A percentile compares a stretch with the other conserved stretches of the same genome.
Evolutionary conservation across 2,113 vertebrate species (phyloP).

Genomic region (Calcarius ornatus): DNA sequence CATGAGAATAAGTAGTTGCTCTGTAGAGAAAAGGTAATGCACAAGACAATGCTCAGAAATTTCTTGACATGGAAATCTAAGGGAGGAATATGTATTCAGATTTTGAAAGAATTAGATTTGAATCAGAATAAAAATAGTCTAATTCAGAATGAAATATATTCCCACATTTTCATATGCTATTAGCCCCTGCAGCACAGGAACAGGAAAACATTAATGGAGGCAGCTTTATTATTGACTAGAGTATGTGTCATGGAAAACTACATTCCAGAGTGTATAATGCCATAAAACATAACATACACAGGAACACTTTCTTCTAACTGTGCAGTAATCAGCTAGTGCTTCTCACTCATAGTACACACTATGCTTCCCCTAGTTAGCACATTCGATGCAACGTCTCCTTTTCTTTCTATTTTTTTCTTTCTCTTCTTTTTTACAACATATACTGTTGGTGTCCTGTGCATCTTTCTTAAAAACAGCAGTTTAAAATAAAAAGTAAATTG

Average conservation of each 20-base stretch:
- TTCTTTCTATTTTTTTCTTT: too few species aligned
- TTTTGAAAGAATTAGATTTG: neutral
- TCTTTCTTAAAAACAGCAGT: neutral
- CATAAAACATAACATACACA: neutral
- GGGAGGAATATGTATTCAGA: neutral
- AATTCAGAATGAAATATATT: neutral
- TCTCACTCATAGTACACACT: neutral
- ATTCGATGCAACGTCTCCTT: fast-evolving
- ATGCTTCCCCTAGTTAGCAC: neutral
- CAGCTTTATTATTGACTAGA: neutral
- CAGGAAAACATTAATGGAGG: neutral
- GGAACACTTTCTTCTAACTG: neutral
- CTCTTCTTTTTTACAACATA: fast-evolving
- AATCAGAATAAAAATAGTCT: neutral
- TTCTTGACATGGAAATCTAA: neutral
- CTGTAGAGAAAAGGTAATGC: neutral
- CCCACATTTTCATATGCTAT: neutral
- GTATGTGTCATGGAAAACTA: neutral
- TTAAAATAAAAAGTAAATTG: neutral
- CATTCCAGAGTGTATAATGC: neutral
- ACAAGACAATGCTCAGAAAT: neutral
- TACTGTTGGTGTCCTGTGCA: neutral
- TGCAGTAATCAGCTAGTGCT: neutral
- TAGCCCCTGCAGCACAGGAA: neutral
- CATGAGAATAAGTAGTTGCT: neutral